Conservation (phyloP, 2,797 vertebrate species). For the Lagodon rhomboides region DNA sequence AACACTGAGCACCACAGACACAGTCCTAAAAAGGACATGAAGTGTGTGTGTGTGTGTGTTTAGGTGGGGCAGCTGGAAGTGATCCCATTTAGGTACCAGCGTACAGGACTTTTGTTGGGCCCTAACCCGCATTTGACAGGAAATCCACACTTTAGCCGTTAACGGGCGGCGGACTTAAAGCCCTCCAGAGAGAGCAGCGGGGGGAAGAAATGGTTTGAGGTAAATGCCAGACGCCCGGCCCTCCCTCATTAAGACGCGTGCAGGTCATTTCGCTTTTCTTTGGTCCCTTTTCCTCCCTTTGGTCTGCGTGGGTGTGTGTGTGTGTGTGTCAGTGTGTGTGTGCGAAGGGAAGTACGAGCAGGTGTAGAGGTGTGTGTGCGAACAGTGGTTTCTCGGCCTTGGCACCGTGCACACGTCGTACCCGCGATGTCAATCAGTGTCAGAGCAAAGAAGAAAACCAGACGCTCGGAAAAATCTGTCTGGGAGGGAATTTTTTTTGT, state of each 20-base stretch:
- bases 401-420: conserved; percentile 69
- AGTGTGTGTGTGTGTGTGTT: conserved; percentile 57
- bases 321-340: conserved; percentile 35
- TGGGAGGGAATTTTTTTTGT: conserved; percentile 56
- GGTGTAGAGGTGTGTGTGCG: conserved; percentile 72
- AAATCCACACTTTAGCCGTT: conserved; percentile 88
- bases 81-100: conserved; percentile 81
- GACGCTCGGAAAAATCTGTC: conserved; percentile 66
- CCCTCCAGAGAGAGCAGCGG: conserved; percentile 79
- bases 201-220: conserved; percentile 70
- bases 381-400: conserved; percentile 35
- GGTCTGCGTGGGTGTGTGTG: conserved; percentile 50
- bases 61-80: conserved; percentile 82
- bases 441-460: conserved; percentile 78
- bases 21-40: conserved; percentile 47
- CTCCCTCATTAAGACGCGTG: conserved; percentile 83
- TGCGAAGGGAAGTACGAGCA: conserved; percentile 67
- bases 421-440: conserved; percentile 79
- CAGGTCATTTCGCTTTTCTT: conserved; percentile 79
- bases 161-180: conserved; percentile 81
- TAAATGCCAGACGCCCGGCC: conserved; percentile 77
- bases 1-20: conserved; percentile 46
- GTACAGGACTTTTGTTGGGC: conserved; percentile 81
- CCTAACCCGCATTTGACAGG: conserved; percentile 84
- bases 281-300: conserved; percentile 67